phyloP scores from a whole-genome alignment of 2,797 vertebrate species.

The Synanceia verrucosa region DNA sequence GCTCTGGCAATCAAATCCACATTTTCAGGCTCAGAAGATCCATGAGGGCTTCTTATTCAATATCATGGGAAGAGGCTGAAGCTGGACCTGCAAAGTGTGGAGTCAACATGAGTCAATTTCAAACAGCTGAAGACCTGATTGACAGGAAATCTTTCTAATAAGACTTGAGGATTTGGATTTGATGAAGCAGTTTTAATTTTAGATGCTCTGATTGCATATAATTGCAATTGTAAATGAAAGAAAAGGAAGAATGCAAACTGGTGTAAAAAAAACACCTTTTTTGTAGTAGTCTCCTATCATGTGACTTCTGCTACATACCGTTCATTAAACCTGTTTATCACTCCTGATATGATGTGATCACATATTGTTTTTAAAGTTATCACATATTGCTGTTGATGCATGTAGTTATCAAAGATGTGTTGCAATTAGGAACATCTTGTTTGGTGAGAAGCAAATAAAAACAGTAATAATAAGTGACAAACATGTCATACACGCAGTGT shows the following conservation, averaged over 20 bases:
- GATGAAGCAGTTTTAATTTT: not conserved
- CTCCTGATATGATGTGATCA: not conserved
- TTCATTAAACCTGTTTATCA: not conserved
- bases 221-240: not conserved
- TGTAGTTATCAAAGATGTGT: not conserved
- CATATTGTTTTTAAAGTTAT: not conserved
- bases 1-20: constrained; percentile 37
- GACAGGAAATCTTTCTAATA: not conserved
- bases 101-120: constrained; percentile 3
- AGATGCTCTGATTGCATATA: not conserved
- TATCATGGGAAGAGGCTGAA: constrained; percentile 5
- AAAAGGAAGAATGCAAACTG: not conserved
- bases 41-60: not conserved
- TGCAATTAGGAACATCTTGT: not conserved
- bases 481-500: constrained; percentile 3
- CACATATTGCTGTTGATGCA: not conserved
- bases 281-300: not conserved
- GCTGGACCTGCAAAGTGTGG: not conserved
- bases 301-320: not conserved
- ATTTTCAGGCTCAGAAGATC: constrained; percentile 13
- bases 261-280: not conserved
- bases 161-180: not conserved
- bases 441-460: not conserved
- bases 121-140: not conserved
- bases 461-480: constrained; percentile 9